Evolutionary conservation across 1,140 invertebrate genomes (phyloP).

Genomic region (Heliothis subflexa): DNA sequence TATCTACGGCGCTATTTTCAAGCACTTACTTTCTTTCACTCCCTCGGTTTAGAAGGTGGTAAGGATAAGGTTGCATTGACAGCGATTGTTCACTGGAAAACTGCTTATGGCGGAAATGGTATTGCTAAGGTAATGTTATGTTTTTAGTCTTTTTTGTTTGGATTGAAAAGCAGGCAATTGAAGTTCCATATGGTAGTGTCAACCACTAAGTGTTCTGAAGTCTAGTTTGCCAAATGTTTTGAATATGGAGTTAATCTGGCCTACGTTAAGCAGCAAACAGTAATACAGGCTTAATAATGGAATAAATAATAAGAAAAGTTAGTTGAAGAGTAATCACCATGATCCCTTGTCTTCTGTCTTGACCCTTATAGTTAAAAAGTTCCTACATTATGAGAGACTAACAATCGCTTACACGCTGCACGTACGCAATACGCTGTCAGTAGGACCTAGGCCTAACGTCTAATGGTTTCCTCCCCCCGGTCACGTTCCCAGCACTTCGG

Average conservation of each 20-base stretch:
- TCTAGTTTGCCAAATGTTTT: too few relatives aligned
- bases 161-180: too few relatives aligned
- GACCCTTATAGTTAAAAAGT: too few relatives aligned
- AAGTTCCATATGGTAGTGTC: too few relatives aligned
- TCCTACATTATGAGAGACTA: too few relatives aligned
- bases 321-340: too few relatives aligned
- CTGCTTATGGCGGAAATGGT: background rate
- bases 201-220: too few relatives aligned
- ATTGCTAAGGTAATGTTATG: background rate
- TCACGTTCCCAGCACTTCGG: constrained; percentile 62
- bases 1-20: constrained; percentile 59
- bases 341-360: too few relatives aligned
- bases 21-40: constrained; percentile 58
- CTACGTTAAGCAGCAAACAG: too few relatives aligned
- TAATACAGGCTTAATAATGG: too few relatives aligned
- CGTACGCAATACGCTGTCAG: constrained; percentile 15
- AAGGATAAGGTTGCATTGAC: constrained; percentile 32
- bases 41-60: constrained; percentile 48
- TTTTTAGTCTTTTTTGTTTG: background rate
- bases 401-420: background rate
- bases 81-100: constrained; percentile 25
- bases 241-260: too few relatives aligned
- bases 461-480: constrained; percentile 58
- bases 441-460: constrained; percentile 39
- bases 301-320: too few relatives aligned